Base-by-base conservation (phyloP, 2,888 invertebrate genomes). In the Apocheima hispidaria region DNA sequence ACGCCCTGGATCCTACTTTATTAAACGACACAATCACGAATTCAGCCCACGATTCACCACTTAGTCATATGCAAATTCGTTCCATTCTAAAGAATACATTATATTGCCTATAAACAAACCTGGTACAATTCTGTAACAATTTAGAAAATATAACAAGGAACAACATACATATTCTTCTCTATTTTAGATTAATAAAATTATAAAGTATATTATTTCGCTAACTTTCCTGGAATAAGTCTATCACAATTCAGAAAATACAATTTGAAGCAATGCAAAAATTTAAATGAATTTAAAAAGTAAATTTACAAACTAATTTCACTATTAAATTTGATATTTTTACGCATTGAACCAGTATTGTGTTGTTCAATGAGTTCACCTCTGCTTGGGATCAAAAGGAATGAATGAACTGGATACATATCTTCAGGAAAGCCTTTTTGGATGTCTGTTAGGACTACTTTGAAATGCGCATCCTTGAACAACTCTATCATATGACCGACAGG, bases 361-460 rank as follows among this genome's bases (percentile, higher is more conserved):
- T 33, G 2, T 1, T 20, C 30, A 18, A 20, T n/a, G 1, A 1
- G 20, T n/a, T 28, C 18, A n/a, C 28, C 20, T 14, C 9, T n/a
- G 4, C 4, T 38, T 18, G 95, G 94, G 74, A 87, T 93, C 63
- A 97, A 90, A 10, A 97, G 97, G 91, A 98, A 96, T 95, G 97
- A 97, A 79, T 96, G 94, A 6, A 99, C 98, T 44, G 96, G 95
- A 89, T 96, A 99, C 49, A 99, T 92, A 2, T 96, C 97, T 77
- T 95, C 95, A 0, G 99, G 99, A 79, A 99, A 98, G 78, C 96
- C 95, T 55, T 95, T 86, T 93, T 97, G 98, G 71, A 95, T 94
- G 38, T 94, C 91, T 70, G 95, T 94, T 77, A 94, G 93, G 0
- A 96, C 82, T 54, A 97, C 93, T 56, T 94, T 90, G 52, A 98